Percentiles rank a stretch among this genome's conserved stretches.
Conservation (phyloP, 2,797 vertebrate species). For the Cryptoprocta ferox region DNA sequence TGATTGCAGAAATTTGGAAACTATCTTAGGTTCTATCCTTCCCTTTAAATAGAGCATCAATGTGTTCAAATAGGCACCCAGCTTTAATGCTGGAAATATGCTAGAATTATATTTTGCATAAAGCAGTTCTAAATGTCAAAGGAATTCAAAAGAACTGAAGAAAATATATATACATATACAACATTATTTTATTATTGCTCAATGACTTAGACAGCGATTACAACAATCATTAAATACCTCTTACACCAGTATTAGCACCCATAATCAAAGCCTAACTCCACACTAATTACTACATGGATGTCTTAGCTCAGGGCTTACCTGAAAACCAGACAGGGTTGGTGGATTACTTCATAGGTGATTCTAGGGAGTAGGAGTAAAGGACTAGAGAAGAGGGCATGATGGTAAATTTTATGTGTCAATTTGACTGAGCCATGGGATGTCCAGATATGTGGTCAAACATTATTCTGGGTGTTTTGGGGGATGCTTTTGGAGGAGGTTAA, state of each 20-base stretch:
- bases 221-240: not conserved
- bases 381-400: not conserved
- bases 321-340: not conserved
- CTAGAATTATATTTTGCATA: not conserved
- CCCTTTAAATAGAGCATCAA: slow-evolving; percentile 18
- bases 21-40: not conserved
- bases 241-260: not conserved
- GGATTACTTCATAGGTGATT: not conserved
- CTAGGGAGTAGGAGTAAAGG: not conserved
- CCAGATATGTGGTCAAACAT: not conserved
- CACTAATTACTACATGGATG: not conserved
- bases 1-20: slow-evolving; percentile 51
- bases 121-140: not conserved
- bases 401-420: not conserved
- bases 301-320: not conserved
- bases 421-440: not conserved
- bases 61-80: not conserved
- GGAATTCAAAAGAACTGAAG: not conserved
- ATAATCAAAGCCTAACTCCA: not conserved
- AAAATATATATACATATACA: not conserved
- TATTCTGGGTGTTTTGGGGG: not conserved
- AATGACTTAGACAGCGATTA: slow-evolving; percentile 6
- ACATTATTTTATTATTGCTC: slow-evolving; percentile 26
- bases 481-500: not conserved
- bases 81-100: slow-evolving; percentile 41